A percentile compares a stretch with the other conserved stretches of the same genome.
phyloP scores from a whole-genome alignment of 64 coral and sea anemone species.

The Pocillopora damicornis region DNA sequence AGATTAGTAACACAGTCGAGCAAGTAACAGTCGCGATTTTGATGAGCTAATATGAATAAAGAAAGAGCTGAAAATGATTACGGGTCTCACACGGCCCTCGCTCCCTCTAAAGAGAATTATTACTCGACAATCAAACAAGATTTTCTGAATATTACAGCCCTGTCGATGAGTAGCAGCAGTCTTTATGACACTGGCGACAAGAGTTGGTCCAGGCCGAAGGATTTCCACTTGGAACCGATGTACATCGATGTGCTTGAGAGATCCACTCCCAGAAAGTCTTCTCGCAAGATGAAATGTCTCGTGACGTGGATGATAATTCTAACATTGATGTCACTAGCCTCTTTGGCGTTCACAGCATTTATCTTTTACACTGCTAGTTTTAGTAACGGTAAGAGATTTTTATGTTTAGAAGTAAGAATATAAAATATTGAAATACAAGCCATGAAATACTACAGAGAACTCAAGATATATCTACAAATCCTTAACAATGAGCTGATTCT shows the following conservation, averaged over 20 bases:
- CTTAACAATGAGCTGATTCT: neutral
- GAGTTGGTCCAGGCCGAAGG: neutral
- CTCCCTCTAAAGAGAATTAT: neutral
- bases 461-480: no score
- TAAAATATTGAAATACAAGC: neutral
- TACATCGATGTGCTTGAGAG: constrained; percentile 13
- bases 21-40: no score
- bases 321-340: neutral
- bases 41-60: neutral
- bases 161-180: neutral
- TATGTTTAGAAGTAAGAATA: neutral
- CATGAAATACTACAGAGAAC: no score
- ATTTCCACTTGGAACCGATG: constrained; percentile 16
- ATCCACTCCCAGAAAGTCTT: neutral
- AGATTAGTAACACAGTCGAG: no score
- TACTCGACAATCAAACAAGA: neutral
- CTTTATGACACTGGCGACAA: neutral
- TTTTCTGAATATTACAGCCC: neutral
- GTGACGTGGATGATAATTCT: neutral
- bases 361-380: neutral
- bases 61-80: constrained; percentile 23
- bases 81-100: neutral
- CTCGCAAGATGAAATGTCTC: constrained; percentile 13
- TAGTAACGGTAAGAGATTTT: neutral
- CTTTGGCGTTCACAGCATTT: neutral